Evolutionary conservation across 2,888 invertebrate genomes (phyloP).

Genomic region (Agriotes lineatus): DNA sequence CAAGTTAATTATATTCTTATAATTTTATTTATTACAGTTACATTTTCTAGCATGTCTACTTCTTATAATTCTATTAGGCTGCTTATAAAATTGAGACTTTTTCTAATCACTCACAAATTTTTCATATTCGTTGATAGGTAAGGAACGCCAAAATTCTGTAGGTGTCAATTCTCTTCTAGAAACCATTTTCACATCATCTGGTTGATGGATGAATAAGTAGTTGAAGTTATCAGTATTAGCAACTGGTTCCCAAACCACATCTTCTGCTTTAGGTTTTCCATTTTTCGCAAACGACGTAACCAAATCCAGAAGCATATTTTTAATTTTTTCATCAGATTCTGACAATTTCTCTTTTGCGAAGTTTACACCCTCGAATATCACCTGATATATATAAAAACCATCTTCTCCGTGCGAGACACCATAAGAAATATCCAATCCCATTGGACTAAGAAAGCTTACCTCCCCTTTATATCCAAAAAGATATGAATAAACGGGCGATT

Average conservation of each 20-base stretch:
- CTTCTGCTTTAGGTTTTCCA: not conserved
- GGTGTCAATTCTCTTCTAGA: slow-evolving; percentile 2
- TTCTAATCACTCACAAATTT: no score
- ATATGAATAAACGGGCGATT: slow-evolving; percentile 7
- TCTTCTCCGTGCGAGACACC: slow-evolving; percentile 12
- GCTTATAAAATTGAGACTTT: no score
- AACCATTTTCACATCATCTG: not conserved
- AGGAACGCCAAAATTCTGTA: slow-evolving; percentile 14
- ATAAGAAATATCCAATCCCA: not conserved
- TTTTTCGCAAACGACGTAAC: slow-evolving; percentile 14
- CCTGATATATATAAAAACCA: not conserved
- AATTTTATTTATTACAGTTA: no score
- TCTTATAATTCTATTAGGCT: no score
- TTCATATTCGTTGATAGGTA: slow-evolving; percentile 19
- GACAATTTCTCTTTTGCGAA: not conserved
- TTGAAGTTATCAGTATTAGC: not conserved
- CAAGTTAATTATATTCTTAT: no score
- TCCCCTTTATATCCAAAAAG: slow-evolving; percentile 8
- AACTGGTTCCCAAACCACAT: not conserved
- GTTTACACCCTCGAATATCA: not conserved
- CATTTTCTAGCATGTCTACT: no score
- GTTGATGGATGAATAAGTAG: slow-evolving; percentile 8
- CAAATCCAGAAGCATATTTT: slow-evolving; percentile 17
- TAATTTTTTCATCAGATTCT: not conserved
- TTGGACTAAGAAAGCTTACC: not conserved